Evolutionary conservation across 2,888 invertebrate species (phyloP).

Genomic region (Eugnorisma glareosa): DNA sequence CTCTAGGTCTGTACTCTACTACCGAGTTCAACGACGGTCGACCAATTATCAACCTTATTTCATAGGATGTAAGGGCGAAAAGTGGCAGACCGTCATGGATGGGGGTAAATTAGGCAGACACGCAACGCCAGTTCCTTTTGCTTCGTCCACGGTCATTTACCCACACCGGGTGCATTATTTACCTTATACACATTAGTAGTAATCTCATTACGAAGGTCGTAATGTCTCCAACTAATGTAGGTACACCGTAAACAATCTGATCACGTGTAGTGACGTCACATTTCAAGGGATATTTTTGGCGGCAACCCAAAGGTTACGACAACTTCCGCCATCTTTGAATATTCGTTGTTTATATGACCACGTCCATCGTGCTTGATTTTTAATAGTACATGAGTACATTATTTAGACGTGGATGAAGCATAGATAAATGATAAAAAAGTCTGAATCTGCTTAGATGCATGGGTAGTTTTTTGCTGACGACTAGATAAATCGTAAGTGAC

Average conservation of each 20-base stretch:
- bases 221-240: constrained; percentile 31
- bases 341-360: constrained; percentile 27
- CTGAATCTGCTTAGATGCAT: neutral
- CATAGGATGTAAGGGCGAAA: no score
- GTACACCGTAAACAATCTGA: constrained; percentile 35
- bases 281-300: constrained; percentile 58
- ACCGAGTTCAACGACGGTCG: no score
- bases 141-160: neutral
- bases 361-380: constrained; percentile 1
- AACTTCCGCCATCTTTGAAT: constrained; percentile 39
- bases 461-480: neutral
- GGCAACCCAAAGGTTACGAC: constrained; percentile 53
- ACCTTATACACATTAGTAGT: neutral
- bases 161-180: neutral
- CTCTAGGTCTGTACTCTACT: neutral
- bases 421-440: neutral
- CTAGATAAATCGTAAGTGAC: neutral
- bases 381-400: neutral
- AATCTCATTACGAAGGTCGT: constrained; percentile 23
- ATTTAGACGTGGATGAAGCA: constrained; percentile 5
- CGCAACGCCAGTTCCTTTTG: neutral
- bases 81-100: no score
- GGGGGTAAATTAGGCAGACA: neutral
- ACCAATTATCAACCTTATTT: no score
- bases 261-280: constrained; percentile 37